Evolutionary conservation across 2,113 vertebrate species (phyloP), one percentile per base, ranked within the genome.

Genomic region (Pteruthius melanotis): DNA sequence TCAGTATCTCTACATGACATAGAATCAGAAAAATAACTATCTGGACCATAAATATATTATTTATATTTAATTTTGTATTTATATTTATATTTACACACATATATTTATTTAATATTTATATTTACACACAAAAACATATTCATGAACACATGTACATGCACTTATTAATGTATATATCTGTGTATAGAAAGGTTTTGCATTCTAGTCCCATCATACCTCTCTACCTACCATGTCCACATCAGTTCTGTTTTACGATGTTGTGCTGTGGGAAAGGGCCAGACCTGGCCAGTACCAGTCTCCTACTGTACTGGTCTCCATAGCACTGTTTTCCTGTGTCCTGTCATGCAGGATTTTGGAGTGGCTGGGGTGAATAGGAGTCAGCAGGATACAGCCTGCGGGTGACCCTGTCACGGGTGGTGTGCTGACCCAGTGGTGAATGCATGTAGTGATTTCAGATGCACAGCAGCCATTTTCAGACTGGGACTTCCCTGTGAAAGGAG

Each of bases 371-470:
- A 11, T 7, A 10, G 2, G 0, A 59, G 44, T 42, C 79, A 57
- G 50, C 1, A 8, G 81, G 65, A 15, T 52, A 5, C 15, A 57
- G 52, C 53, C 70, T 13, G 7, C 1, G 1, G 15, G 45, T 20
- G 19, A 16, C 54, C 57, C 31, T 86, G 57, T 35, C 8, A 17
- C 0, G 0, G 12, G 12, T 45, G 49, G 26, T 80, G 20, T 72
- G 8, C 37, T 53, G 37, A 40, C n/a, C 20, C 5, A 1, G 10
- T 31, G 16, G 2, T 31, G 42, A 83, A 27, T 8, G 13, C 24
- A 64, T 1, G 0, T n/a, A 54, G 68, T 0, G 0, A 23, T 23
- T 79, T 35, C 42, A 74, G 63, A 23, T 66, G 44, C 14, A 63
- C 50, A 77, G 59, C 54, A 80, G 42, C 39, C 4, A 1, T 69